These are phyloP conservation scores for Piaya cayana DNA, from an alignment of 2,113 vertebrate genomes.

Conservation along the genomic window DNA sequence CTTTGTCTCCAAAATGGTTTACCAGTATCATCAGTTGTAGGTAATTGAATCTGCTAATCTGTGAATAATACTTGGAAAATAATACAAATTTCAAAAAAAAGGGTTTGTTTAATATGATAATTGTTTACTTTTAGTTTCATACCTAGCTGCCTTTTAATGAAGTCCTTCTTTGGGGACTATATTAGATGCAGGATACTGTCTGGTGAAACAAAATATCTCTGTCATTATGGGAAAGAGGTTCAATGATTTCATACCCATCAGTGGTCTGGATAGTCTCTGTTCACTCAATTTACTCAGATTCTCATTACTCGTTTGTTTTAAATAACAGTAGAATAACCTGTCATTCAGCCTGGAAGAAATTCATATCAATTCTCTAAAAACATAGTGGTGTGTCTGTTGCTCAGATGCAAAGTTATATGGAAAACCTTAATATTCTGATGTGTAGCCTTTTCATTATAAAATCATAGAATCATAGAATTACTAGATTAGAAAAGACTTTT, in stretches of 20 bases:
- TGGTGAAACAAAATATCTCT: neutral
- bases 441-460: neutral
- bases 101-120: neutral
- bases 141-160: neutral
- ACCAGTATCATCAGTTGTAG: neutral
- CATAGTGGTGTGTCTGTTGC: neutral
- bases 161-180: neutral
- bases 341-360: neutral
- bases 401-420: neutral
- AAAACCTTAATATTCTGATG: neutral
- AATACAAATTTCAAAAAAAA: neutral
- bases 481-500: too few species aligned
- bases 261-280: neutral
- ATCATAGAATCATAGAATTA: neutral
- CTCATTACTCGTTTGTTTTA: neutral
- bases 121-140: neutral
- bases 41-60: conserved; percentile 33
- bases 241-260: neutral
- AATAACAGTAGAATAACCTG: neutral
- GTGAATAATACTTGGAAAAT: neutral
- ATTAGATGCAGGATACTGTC: neutral
- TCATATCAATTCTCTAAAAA: neutral
- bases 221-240: neutral
- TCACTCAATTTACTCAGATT: neutral
- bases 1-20: conserved; percentile 40